Percentiles rank a stretch among this genome's conserved stretches.
Evolutionary conservation across 1,140 invertebrate species (phyloP).

Genomic region (Penaeus vannamei): DNA sequence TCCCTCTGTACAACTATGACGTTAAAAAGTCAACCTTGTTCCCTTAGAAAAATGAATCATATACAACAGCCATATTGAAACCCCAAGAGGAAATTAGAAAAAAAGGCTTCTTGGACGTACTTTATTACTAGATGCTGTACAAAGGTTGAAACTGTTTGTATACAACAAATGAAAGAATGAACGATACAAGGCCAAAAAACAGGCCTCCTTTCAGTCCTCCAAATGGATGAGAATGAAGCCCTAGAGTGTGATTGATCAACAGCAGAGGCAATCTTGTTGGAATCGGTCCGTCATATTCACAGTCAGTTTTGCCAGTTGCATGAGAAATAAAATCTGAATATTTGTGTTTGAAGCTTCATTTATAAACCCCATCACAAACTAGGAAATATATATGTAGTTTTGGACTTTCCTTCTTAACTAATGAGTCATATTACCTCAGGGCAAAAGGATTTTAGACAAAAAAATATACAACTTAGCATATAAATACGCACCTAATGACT

Average conservation of each 20-base stretch:
- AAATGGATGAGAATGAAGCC: constrained; percentile 43
- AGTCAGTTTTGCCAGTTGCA: too few relatives aligned
- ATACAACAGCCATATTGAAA: not conserved
- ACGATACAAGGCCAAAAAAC: constrained; percentile 55
- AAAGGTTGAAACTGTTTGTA: constrained; percentile 63
- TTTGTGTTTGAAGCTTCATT: too few relatives aligned
- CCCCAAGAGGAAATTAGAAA: not conserved
- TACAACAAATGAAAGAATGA: constrained; percentile 63
- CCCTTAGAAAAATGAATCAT: not conserved
- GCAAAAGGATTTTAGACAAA: constrained; percentile 1
- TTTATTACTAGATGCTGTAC: constrained; percentile 65
- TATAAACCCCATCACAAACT: too few relatives aligned
- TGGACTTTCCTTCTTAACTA: not conserved
- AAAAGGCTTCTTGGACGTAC: constrained; percentile 53
- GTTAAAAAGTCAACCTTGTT: not conserved
- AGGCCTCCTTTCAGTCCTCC: constrained; percentile 52
- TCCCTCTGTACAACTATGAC: too few relatives aligned
- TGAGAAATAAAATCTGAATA: too few relatives aligned
- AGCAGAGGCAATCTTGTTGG: constrained; percentile 18
- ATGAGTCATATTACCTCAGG: constrained; percentile 14
- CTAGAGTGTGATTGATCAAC: not conserved
- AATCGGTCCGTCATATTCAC: not conserved
- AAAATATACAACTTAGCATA: constrained; percentile 7
- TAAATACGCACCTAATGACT: constrained; percentile 49
- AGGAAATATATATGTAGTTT: too few relatives aligned